Conservation (phyloP, 2,888 invertebrate species). For the Schizaphis graminum region DNA sequence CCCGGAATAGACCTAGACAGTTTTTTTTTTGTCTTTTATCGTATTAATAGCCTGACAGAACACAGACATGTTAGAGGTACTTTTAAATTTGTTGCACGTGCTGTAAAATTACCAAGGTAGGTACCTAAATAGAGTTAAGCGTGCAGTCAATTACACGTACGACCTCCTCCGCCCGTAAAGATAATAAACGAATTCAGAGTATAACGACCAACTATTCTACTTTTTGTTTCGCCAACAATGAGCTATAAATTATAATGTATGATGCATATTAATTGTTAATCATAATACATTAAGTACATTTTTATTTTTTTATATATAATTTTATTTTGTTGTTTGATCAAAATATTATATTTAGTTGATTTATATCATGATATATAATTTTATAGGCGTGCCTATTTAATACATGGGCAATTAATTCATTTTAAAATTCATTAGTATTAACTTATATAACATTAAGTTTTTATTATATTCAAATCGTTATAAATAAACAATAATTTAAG, state of each 20-base stretch:
- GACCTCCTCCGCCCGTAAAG: background rate
- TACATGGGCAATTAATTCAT: background rate
- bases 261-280: background rate
- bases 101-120: background rate
- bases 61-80: background rate
- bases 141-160: slow-evolving; percentile 22
- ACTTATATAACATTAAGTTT: background rate
- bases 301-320: background rate
- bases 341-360: background rate
- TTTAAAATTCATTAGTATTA: background rate
- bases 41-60: background rate
- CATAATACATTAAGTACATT: background rate
- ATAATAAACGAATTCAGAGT: background rate
- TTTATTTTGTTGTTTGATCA: background rate
- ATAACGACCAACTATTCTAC: background rate
- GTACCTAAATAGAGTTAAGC: background rate
- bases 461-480: background rate
- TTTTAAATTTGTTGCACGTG: slow-evolving; percentile 33
- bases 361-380: background rate
- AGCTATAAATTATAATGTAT: background rate
- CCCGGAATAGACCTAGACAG: slow-evolving; percentile 36
- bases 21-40: background rate
- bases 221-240: background rate
- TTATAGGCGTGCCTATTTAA: background rate
- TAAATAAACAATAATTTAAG: background rate